phyloP scores from a whole-genome alignment of 2,888 invertebrate genomes.

The Urechis unicinctus region DNA sequence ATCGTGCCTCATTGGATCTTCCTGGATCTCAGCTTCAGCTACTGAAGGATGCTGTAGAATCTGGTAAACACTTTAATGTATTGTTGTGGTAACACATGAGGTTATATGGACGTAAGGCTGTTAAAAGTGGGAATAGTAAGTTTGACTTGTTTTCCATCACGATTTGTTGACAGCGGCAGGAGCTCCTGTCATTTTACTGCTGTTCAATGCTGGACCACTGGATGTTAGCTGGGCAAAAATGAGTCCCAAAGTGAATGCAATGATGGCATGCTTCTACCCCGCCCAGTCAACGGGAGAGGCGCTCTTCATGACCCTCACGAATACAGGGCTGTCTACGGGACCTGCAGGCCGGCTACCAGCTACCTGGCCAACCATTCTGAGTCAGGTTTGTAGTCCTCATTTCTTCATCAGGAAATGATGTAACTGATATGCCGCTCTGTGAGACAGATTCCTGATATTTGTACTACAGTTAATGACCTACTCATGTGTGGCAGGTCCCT shows the following conservation, averaged over 20 bases:
- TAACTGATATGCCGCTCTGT: too few species aligned
- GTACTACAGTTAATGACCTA: too few species aligned
- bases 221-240: constrained; percentile 35
- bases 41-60: constrained; percentile 9
- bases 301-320: constrained; percentile 22
- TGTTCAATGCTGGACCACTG: constrained; percentile 40
- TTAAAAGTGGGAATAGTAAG: too few species aligned
- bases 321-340: constrained; percentile 21
- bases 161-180: too few species aligned
- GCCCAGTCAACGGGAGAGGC: constrained; percentile 42
- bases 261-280: constrained; percentile 39
- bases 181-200: constrained; percentile 30
- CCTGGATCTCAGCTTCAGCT: constrained; percentile 17
- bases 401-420: too few species aligned
- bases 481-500: too few species aligned
- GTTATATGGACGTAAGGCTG: not conserved
- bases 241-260: constrained; percentile 24
- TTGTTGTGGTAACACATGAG: not conserved
- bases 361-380: constrained; percentile 34
- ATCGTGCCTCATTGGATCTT: constrained; percentile 10
- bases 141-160: too few species aligned
- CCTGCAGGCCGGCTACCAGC: constrained; percentile 40
- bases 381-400: too few species aligned
- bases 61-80: not conserved
- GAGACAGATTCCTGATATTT: too few species aligned